Base-by-base conservation (phyloP, 2,888 invertebrate genomes). In the Hirtodrosophila trivittata region DNA sequence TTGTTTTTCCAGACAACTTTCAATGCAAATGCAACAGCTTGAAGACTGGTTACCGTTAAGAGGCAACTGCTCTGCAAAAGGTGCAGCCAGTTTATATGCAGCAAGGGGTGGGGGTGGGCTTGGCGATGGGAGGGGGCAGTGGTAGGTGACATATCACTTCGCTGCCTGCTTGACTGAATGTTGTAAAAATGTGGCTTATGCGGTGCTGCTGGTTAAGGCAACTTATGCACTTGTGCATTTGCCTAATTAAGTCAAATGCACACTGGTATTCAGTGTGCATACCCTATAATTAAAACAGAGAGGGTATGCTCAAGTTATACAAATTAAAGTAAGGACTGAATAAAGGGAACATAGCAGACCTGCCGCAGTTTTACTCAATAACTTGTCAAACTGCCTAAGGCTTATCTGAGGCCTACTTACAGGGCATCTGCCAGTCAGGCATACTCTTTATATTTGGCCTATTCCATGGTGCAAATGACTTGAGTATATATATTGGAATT, bases 221-320 rank as follows among this genome's bases (percentile, higher is more conserved):
- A 68, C 52, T 60, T 66, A 68, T 86, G 86, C 81, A 74, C 74
- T 78, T 83, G 84, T 78, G 51, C 67, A 76, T 63, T 73, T 78
- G 56, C 58, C 70, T 68, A 76, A 81, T 86, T 70, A 83, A 83
- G 57, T n/a, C 74, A 66, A 64, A 63, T 45, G 62, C 58, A 14
- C 52, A 62, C 41, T 49, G 58, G 18, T 21, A 21, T 21, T 21
- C 18, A 21, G 5, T 21, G 2, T 21, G 5, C 5, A 21, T 21
- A 21, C 18, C 18, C 18, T 21, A 21, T 21, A 21, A 3, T 21
- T 21, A 21, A 2, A 21, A 46, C 73, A 58, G 35, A 26, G 14
- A 30, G 18, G 18, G 18, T 21, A 21, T 21, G 5, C 5, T n/a
- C n/a, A n/a, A n/a, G n/a, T n/a, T n/a, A n/a, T n/a, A n/a, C n/a